Conservation (phyloP, 2,113 vertebrate species). For the Pungitius pungitius region DNA sequence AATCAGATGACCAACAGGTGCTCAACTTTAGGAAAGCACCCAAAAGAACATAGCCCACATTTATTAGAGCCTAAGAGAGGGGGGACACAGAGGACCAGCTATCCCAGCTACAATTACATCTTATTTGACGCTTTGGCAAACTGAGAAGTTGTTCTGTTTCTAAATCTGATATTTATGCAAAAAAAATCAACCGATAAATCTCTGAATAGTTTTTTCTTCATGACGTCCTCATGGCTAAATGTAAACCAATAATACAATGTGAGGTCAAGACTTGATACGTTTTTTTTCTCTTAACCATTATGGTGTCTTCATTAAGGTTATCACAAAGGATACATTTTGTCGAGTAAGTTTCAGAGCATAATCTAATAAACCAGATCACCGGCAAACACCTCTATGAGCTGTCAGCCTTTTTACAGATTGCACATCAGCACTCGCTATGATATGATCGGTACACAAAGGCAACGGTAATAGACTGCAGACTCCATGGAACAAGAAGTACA, state of each 20-base stretch:
- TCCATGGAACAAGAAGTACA: constrained; percentile 1
- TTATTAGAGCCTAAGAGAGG: neutral
- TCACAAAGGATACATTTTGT: neutral
- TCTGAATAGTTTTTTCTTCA: neutral
- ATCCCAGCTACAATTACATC: neutral
- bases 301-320: neutral
- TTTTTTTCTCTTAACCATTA: neutral
- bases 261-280: neutral
- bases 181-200: neutral
- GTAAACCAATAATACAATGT: neutral
- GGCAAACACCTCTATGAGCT: neutral
- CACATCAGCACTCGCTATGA: neutral
- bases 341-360: neutral
- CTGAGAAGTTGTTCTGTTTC: neutral
- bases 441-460: neutral
- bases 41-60: constrained; percentile 31
- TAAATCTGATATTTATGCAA: neutral
- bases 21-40: constrained; percentile 33
- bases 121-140: neutral
- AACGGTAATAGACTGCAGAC: neutral
- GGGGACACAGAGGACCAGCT: neutral
- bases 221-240: neutral
- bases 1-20: constrained; percentile 9
- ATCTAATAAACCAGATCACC: constrained; percentile 1
- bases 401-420: constrained; percentile 6